phyloP scores from a whole-genome alignment of 2,888 invertebrate species.

The Synergus itoensis region DNA sequence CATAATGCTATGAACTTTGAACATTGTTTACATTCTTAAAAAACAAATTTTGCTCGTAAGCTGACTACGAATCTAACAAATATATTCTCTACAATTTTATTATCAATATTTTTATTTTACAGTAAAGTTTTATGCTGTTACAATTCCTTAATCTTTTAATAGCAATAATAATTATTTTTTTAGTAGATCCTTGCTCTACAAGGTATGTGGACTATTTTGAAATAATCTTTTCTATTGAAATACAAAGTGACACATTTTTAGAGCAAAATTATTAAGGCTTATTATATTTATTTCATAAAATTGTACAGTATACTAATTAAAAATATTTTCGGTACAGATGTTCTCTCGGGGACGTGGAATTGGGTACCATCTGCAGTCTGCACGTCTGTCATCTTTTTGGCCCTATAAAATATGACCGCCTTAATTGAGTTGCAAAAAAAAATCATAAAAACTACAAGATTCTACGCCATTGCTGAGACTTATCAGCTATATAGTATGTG shows the following conservation, averaged over 20 bases:
- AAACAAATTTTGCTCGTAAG: not conserved
- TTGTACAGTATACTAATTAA: not conserved
- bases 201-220: too few relatives aligned
- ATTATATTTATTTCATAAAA: too few relatives aligned
- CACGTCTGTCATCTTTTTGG: not conserved
- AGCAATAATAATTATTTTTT: too few relatives aligned
- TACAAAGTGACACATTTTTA: too few relatives aligned
- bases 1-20: not conserved
- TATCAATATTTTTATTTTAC: too few relatives aligned
- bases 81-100: too few relatives aligned
- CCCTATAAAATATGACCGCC: not conserved
- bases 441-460: not conserved
- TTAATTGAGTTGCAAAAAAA: not conserved
- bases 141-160: too few relatives aligned
- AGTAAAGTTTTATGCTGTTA: too few relatives aligned
- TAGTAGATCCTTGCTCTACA: too few relatives aligned
- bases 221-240: too few relatives aligned
- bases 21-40: not conserved
- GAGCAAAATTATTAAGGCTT: too few relatives aligned
- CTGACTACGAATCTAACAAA: too few relatives aligned
- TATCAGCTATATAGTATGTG: not conserved
- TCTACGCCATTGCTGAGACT: conserved; percentile 24
- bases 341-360: not conserved
- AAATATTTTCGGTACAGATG: not conserved
- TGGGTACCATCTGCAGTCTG: not conserved